Percentiles rank a stretch among this genome's conserved stretches.
phyloP scores from a whole-genome alignment of 2,888 invertebrate species.

The Tachina fera region DNA sequence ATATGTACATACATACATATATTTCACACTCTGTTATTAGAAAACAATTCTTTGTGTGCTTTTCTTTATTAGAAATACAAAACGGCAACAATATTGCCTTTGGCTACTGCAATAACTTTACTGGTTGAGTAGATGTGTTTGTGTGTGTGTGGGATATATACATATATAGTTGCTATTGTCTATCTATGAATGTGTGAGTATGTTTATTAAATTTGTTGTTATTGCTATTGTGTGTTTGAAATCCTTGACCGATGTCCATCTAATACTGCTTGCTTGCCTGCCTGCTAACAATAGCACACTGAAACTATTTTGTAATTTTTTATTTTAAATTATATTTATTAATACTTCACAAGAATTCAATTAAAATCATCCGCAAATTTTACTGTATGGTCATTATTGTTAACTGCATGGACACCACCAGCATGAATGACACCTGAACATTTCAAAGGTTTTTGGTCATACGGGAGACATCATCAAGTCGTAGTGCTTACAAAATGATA shows the following conservation, averaged over 20 bases:
- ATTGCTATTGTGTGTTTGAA: background rate
- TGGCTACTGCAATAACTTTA: slow-evolving; percentile 8
- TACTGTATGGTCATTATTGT: slow-evolving; percentile 23
- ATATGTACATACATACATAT: background rate
- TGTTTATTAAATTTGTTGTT: background rate
- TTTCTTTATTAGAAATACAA: background rate
- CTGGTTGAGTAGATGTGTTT: background rate
- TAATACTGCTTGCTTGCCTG: slow-evolving; percentile 10
- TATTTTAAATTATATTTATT: slow-evolving; percentile 52
- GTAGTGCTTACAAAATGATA: background rate
- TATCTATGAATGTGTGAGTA: background rate
- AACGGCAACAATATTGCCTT: background rate
- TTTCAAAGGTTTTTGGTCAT: no score
- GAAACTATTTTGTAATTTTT: slow-evolving; percentile 44
- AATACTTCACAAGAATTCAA: slow-evolving; percentile 57
- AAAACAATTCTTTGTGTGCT: background rate
- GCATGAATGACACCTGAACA: background rate
- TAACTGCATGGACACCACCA: background rate
- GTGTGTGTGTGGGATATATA: background rate
- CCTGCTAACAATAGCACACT: slow-evolving; percentile 18
- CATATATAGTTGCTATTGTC: background rate
- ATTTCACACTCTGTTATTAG: background rate
- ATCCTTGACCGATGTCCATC: slow-evolving; percentile 37
- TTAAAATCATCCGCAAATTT: slow-evolving; percentile 58
- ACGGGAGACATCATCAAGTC: background rate